These are phyloP conservation scores for Eilema depressum DNA, from an alignment of 2,888 invertebrate species.

Conservation along the genomic window DNA sequence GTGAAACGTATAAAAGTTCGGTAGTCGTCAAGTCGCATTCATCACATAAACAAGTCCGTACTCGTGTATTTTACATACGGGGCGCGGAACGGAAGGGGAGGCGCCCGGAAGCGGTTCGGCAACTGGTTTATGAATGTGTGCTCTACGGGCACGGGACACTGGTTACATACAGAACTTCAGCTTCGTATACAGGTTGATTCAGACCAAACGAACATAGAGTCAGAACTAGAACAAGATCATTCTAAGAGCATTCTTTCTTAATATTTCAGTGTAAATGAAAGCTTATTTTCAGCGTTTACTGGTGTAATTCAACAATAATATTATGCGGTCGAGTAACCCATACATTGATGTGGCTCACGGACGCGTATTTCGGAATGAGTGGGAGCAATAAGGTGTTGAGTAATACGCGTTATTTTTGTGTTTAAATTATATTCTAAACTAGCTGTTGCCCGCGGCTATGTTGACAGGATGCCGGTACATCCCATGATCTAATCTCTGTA, in stretches of 20 bases:
- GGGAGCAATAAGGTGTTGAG: not conserved
- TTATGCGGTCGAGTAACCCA: not conserved
- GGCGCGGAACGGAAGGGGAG: slow-evolving; percentile 47
- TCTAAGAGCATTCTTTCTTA: too few species aligned
- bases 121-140: slow-evolving; percentile 40
- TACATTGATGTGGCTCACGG: not conserved
- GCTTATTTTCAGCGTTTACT: too few species aligned
- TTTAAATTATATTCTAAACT: too few species aligned
- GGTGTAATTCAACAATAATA: too few species aligned
- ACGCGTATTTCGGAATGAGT: not conserved
- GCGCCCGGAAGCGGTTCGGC: slow-evolving; percentile 51
- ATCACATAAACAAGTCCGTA: slow-evolving; percentile 57
- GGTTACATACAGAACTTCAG: not conserved
- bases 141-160: not conserved
- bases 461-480: too few species aligned
- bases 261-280: too few species aligned
- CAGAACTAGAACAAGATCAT: too few species aligned
- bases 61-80: slow-evolving; percentile 55
- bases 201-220: too few species aligned
- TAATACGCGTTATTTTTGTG: too few species aligned
- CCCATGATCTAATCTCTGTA: too few species aligned
- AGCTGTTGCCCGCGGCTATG: too few species aligned
- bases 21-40: slow-evolving; percentile 41
- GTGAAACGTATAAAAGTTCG: slow-evolving; percentile 23
- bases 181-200: too few species aligned